Evolutionary conservation across 2,797 vertebrate genomes (phyloP), one percentile per base, ranked within the genome.

Genomic region (Tenualosa ilisha): DNA sequence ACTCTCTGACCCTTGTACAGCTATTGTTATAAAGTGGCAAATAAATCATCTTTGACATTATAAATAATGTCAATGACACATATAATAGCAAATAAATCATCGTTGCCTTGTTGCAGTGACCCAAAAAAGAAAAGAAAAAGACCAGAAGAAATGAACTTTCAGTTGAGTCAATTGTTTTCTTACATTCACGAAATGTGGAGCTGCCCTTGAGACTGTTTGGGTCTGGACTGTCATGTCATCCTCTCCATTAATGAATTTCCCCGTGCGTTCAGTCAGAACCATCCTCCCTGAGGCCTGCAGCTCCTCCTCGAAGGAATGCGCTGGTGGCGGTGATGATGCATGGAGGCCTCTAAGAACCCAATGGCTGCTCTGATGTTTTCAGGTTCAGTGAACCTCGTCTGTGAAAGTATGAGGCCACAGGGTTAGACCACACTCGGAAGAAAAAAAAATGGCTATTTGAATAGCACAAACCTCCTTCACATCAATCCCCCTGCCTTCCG

Each of bases 341-440:
- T 87, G 75, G 85, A 87, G 85, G 82, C 89, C 87, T 87, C 81
- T 86, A 86, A 88, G 84, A 89, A 85, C 84, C 87, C 88, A 89
- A 86, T 81, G 65, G 86, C 88, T 88, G 90, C 37, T 88, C 89
- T 89, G 89, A 89, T 82, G 83, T 81, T 83, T 87, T 88, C 43
- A 87, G 88, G 89, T 88, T 89, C 89, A 87, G 68, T 91, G 89
- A 89, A 87, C 90, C 84, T 89, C 85, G 88, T 81, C 84, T 83
- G 83, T 84, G 87, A 90, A 89, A 88, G 89, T 88, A 88, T 87
- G 88, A 87, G 82, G 88, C 72, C 84, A 88, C 84, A 86, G 85
- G 85, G 56, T 81, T 61, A 63, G 89, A 79, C 37, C 72, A 79
- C 72, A 43, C 72, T 79, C 11, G 3, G 15, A 72, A 79, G 43